Evolutionary conservation across 2,797 vertebrate genomes (phyloP), one percentile per base, ranked within the genome.

Genomic region (Tenualosa thibaudeaui): DNA sequence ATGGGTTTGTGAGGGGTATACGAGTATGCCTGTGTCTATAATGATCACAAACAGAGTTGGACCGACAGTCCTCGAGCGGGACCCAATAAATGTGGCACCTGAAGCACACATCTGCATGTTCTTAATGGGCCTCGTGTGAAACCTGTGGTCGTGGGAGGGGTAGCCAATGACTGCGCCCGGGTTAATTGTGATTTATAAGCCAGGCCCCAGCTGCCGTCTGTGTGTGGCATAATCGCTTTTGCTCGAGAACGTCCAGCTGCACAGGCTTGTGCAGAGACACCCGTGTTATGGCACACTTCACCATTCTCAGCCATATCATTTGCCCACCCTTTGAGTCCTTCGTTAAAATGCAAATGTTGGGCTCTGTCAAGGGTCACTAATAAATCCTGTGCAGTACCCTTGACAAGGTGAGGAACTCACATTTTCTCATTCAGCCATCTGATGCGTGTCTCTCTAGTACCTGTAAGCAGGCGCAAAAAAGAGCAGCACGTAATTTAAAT

Each of bases 271-370:
- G 90, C 89, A 91, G 92, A 92, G 91, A 90, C 91, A 92, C 88
- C 68, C 37, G 13, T 65, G 19, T 54, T 65, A 50, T 81, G 46
- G 40, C 54, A 85, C 90, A 86, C 89, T 93, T 88, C 86, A 83
- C 86, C 88, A 85, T 83, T 89, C 88, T 87, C 78, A 82, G 87
- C 91, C 89, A 89, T 91, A 88, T 93, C 93, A 93, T 94, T 93
- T 93, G 91, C 91, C 88, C n/a, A 19, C 84, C 83, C 89, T 86
- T 87, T 31, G 94, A 94, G 94, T 93, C 93, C 93, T 90, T 90
- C 85, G 85, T 94, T 95, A 90, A 92, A 91, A 97, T 96, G 93
- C 95, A 94, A 95, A 93, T 94, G 93, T 94, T 88, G 93, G 91
- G 86, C 87, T 90, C 90, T 91, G 93, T 88, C 90, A 91, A 94